Base-by-base conservation (phyloP, 2,888 invertebrate genomes). In the Spilosoma lubricipeda region DNA sequence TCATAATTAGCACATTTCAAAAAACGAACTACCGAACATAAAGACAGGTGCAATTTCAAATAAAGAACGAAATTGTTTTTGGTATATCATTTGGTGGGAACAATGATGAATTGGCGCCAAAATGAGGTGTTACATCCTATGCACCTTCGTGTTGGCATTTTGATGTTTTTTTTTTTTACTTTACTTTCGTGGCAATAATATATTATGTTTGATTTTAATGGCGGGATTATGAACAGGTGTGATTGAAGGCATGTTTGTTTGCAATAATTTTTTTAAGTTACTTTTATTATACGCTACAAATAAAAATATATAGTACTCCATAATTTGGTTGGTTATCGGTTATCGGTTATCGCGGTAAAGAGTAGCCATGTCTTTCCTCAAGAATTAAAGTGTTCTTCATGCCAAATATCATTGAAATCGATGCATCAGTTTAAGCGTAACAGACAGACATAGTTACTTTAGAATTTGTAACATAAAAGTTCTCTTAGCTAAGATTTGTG, bases 81-180 rank as follows among this genome's bases (percentile, higher is more conserved):
- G 59, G 75, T 80, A 72, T 78, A 84, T 84, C 80, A 79, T 82
- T 82, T 73, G 68, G 72, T 72, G 74, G 70, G 74, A 82, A 79
- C 74, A 70, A 78, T 86, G 88, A 88, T 85, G 83, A 80, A 87
- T 80, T 77, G 81, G 72, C 73, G 64, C 78, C 77, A 74, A 86
- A 86, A 86, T 81, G 80, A 87, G 82, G 85, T 85, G 84, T 82
- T 86, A 81, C 73, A 77, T 80, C 76, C 76, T 77, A 78, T 71
- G 67, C 72, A 79, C 67, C 67, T 81, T 45, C 78, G 79, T 82
- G 79, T 74, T 73, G n/a, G 75, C 78, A 82, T 79, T 11, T 52
- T 74, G 3, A 70, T 52, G 66, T 56, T 74, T 64, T 68, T 74
- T 68, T 74, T 75, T 70, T 30, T 70, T 68, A 74, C 74, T 75